Evolutionary conservation across 2,888 invertebrate species (phyloP), one percentile per base, ranked within the genome.

Genomic region (Chymomyza fuscimana): DNA sequence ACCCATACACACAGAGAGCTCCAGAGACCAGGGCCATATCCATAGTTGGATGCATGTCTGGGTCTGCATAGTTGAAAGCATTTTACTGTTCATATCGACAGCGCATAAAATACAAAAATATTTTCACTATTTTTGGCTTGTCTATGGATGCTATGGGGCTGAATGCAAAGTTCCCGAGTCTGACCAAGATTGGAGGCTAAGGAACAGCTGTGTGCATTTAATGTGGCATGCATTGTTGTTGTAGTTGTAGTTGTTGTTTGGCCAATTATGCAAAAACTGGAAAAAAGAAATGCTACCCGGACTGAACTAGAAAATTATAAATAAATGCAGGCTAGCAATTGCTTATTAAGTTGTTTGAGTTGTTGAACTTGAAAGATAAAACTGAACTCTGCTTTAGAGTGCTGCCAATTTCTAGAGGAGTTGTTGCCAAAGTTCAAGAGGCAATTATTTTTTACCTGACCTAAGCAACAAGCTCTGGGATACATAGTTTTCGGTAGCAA

Each of bases 61-160:
- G 59, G 61, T 71, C 40, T 36, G 78, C 80, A 78, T 78, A 73
- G 78, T 72, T 87, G 86, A 87, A 87, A 87, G 83, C 87, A 82
- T 87, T 86, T 86, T 79, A 73, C 87, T 88, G 89, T 81, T 79
- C 88, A 76, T 80, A 88, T 89, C 87, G 86, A 72, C 74, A 66
- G 67, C 70, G 63, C 70, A 78, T 74, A 77, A 80, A 83, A 83
- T 78, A 74, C 79, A 71, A 71, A 78, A 73, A 80, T 80, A 72
- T 86, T 81, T 82, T 63, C 77, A 80, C 88, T 81, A 86, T 82
- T 87, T 87, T 86, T 78, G 83, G 77, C 65, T 46, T 61, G 61
- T 72, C 69, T 62, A 67, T 40, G 67, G 60, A 59, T 6, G 65
- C 74, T 25, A 50, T 52, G 40, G 40, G 10, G 40, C 10, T 10